These are phyloP conservation scores for Polypedilum vanderplanki DNA, from an alignment of 1,140 invertebrate genomes.

Conservation along the genomic window DNA sequence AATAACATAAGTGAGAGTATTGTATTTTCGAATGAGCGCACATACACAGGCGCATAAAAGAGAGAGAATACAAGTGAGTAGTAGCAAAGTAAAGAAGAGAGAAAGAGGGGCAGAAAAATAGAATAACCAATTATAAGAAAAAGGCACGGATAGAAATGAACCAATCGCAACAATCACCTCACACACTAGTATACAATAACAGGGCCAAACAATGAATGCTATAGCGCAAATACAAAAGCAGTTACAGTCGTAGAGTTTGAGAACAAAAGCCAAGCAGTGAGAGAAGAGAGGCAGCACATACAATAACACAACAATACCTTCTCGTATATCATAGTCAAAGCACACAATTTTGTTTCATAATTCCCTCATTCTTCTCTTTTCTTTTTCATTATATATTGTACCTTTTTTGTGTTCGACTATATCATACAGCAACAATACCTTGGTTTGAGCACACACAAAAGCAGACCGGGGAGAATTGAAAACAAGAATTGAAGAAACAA, in stretches of 20 bases:
- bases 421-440: constrained; percentile 25
- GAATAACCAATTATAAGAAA: constrained; percentile 27
- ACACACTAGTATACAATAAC: constrained; percentile 17
- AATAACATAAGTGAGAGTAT: not conserved
- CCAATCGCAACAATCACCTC: constrained; percentile 23
- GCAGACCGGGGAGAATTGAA: not conserved
- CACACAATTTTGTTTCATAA: constrained; percentile 28
- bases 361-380: not conserved
- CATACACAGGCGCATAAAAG: not conserved
- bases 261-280: not conserved
- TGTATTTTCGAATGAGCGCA: not conserved
- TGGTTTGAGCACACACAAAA: constrained; percentile 27
- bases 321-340: constrained; percentile 2
- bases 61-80: not conserved
- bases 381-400: constrained; percentile 25
- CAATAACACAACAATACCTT: not conserved
- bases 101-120: not conserved
- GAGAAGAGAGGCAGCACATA: not conserved
- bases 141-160: constrained; percentile 21
- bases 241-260: not conserved
- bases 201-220: not conserved
- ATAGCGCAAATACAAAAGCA: constrained; percentile 4
- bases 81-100: not conserved
- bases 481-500: constrained; percentile 27
- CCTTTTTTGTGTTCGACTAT: constrained; percentile 23